These are phyloP conservation scores for Hirundo rustica DNA, from an alignment of 2,797 vertebrate species.

Conservation along the genomic window DNA sequence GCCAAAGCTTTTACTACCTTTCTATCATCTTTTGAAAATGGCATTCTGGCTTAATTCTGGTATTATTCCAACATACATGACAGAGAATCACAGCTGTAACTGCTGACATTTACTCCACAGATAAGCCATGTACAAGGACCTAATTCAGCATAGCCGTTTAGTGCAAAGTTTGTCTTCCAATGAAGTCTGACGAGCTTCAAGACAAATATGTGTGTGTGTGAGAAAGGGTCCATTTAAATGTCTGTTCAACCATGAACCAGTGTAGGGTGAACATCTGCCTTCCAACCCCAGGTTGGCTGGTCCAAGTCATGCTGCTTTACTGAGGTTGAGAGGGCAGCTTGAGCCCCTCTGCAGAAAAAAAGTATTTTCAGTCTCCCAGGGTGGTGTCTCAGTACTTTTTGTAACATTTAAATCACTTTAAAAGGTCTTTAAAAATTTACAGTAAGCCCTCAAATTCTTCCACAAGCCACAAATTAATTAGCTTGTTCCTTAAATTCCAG, in stretches of 20 bases:
- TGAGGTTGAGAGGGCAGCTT: neutral
- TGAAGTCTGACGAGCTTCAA: fast-evolving
- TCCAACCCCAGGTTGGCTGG: neutral
- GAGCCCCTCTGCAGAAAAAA: neutral
- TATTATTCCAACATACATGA: neutral
- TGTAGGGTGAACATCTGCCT: neutral
- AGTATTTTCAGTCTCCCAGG: neutral
- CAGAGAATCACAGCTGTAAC: neutral
- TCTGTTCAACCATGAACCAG: neutral
- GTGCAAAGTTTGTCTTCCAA: neutral
- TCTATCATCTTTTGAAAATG: neutral
- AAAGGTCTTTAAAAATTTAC: constrained; percentile 31
- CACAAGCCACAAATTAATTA: constrained; percentile 53
- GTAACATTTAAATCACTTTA: neutral
- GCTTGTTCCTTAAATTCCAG: constrained; percentile 24
- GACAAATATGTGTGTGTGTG: neutral
- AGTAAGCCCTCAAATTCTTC: constrained; percentile 16
- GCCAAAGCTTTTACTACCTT: neutral
- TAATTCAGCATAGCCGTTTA: neutral
- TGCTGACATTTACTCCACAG: constrained; percentile 2
- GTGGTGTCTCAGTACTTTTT: neutral
- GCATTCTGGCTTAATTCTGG: neutral
- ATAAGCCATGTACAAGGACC: neutral
- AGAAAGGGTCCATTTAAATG: neutral
- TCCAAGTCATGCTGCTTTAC: neutral